A percentile compares a stretch with the other conserved stretches of the same genome.
Conservation (phyloP, 2,113 vertebrate species). For the Psophia crepitans region DNA sequence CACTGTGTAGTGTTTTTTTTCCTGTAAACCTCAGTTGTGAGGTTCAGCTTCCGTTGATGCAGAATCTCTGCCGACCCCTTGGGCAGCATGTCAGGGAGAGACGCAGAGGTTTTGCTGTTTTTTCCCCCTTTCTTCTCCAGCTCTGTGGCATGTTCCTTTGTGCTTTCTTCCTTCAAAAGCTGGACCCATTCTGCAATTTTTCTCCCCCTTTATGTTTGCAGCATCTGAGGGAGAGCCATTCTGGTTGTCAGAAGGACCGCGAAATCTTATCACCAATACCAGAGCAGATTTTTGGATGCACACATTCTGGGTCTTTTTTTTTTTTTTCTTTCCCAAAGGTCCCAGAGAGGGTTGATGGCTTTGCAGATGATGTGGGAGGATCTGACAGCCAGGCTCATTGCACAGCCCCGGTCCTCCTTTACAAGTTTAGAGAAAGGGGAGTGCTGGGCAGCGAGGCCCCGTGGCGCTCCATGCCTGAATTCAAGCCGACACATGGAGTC, state of each 20-base stretch:
- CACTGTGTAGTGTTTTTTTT: neutral
- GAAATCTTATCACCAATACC: neutral
- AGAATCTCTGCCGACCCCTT: neutral
- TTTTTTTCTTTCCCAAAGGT: neutral
- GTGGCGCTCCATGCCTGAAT: neutral
- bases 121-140: neutral
- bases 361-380: conserved; percentile 3
- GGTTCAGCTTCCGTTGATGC: neutral
- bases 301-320: neutral
- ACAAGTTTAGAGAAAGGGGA: neutral
- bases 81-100: neutral
- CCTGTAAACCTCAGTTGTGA: neutral
- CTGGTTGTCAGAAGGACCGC: neutral
- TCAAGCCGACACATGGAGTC: neutral
- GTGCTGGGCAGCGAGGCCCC: accelerated
- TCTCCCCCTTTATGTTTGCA: neutral
- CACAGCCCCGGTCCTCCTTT: neutral
- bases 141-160: neutral
- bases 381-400: neutral
- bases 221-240: neutral
- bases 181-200: neutral
- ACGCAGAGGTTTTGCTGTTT: neutral
- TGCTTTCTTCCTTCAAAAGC: neutral
- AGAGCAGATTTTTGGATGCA: neutral
- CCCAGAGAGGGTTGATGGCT: neutral